Evolutionary conservation across 2,888 invertebrate genomes (phyloP).

Genomic region (Volucella bombylans): DNA sequence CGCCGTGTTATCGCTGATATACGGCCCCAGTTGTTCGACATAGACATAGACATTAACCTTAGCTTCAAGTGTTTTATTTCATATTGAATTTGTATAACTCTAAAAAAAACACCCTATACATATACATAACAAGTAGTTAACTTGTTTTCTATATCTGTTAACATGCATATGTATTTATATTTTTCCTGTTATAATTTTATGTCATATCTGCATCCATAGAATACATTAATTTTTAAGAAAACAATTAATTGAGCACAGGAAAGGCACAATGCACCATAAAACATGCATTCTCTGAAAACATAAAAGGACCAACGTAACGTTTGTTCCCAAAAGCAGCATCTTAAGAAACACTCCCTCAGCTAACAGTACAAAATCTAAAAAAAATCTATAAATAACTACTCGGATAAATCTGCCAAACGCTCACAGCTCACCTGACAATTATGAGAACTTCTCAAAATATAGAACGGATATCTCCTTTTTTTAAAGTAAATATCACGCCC

Average conservation of each 20-base stretch:
- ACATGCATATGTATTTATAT: too few species aligned
- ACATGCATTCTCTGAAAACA: neutral
- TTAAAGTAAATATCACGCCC: constrained; percentile 49
- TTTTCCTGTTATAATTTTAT: too few species aligned
- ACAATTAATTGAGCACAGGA: constrained; percentile 4
- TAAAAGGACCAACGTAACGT: neutral
- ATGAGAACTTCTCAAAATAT: constrained; percentile 62
- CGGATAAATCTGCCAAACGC: constrained; percentile 23
- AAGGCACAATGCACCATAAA: constrained; percentile 1
- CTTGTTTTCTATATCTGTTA: too few species aligned
- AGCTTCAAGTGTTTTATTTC: too few species aligned
- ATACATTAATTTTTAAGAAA: too few species aligned
- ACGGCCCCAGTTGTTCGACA: too few species aligned
- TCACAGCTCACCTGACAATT: constrained; percentile 57
- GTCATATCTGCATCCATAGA: too few species aligned
- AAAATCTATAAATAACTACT: constrained; percentile 38
- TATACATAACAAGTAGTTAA: too few species aligned
- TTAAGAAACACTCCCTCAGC: constrained; percentile 27
- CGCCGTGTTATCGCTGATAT: too few species aligned
- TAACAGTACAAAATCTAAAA: constrained; percentile 54
- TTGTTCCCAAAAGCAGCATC: constrained; percentile 18
- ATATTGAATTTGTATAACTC: too few species aligned
- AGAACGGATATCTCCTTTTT: constrained; percentile 44
- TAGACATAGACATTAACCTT: too few species aligned
- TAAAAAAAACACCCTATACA: too few species aligned